phyloP scores from a whole-genome alignment of 2,113 vertebrate genomes.

The Tyrannus savana region DNA sequence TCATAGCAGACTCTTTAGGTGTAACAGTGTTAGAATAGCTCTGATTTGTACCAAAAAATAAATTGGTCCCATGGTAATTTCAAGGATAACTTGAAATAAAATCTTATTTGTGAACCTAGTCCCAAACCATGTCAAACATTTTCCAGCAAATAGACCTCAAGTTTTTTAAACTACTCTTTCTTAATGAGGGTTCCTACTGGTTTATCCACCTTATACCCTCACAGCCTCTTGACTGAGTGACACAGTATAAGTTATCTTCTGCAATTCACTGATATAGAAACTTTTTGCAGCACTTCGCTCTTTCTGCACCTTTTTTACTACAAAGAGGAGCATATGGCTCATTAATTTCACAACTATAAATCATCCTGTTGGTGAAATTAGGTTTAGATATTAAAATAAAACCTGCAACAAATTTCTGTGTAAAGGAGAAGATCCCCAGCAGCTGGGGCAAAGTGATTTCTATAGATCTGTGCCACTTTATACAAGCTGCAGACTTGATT shows the following conservation, averaged over 20 bases:
- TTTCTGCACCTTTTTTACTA: constrained; percentile 24
- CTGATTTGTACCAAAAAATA: background rate
- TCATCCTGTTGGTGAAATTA: background rate
- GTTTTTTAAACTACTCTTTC: background rate
- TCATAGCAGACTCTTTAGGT: background rate
- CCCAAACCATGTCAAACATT: background rate
- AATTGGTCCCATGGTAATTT: background rate
- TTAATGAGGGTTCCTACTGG: background rate
- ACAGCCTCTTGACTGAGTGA: background rate
- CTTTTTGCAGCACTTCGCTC: background rate
- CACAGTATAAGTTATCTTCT: background rate
- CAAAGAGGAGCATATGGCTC: background rate
- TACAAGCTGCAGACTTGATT: background rate
- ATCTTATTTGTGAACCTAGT: background rate
- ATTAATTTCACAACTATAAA: constrained; percentile 25
- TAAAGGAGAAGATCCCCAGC: background rate
- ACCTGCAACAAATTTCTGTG: background rate
- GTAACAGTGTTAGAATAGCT: background rate
- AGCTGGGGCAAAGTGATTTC: background rate
- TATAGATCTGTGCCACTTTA: background rate
- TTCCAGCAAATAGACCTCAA: background rate
- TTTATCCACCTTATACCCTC: background rate
- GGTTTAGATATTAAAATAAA: constrained; percentile 10
- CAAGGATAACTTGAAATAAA: background rate
- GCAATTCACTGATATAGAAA: background rate